A percentile compares a stretch with the other conserved stretches of the same genome.
phyloP scores from a whole-genome alignment of 2,888 invertebrate species.

The Pediacus dermestoides region DNA sequence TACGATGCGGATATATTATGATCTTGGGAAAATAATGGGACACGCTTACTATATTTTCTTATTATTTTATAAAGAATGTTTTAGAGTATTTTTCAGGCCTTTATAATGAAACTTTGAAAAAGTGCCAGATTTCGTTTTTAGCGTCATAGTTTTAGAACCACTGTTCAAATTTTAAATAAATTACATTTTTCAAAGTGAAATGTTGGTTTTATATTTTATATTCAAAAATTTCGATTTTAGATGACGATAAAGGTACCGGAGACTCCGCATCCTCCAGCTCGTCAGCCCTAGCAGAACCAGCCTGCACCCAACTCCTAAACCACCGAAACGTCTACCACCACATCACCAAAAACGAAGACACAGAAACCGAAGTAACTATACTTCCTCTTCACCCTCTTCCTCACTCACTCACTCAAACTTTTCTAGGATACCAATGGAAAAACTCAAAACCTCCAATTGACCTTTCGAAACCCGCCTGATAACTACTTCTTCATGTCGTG shows the following conservation, averaged over 20 bases:
- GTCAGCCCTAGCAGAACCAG: constrained; percentile 55
- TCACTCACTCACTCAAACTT: too few relatives aligned
- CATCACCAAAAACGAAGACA: constrained; percentile 44
- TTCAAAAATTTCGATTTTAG: constrained; percentile 20
- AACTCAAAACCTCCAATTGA: constrained; percentile 45
- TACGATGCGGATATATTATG: constrained; percentile 1
- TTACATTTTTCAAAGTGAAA: too few relatives aligned
- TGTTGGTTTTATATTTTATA: constrained; percentile 1
- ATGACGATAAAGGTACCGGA: constrained; percentile 39
- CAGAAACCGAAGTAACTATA: constrained; percentile 37
- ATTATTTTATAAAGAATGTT: too few relatives aligned
- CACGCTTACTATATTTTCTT: too few relatives aligned
- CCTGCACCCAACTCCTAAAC: constrained; percentile 44
- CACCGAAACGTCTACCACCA: constrained; percentile 42
- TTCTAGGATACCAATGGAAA: constrained; percentile 58
- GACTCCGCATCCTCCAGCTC: constrained; percentile 66
- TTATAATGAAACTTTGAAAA: too few relatives aligned
- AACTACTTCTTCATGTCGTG: constrained; percentile 65
- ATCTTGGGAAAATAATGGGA: too few relatives aligned
- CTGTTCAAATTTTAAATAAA: too few relatives aligned
- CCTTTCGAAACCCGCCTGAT: constrained; percentile 53
- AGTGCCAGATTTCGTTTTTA: too few relatives aligned
- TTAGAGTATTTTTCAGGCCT: too few relatives aligned
- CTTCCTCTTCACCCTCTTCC: too few relatives aligned
- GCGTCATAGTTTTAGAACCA: too few relatives aligned